Conservation (phyloP, 2,797 vertebrate genomes). For the Capromys pilorides region DNA sequence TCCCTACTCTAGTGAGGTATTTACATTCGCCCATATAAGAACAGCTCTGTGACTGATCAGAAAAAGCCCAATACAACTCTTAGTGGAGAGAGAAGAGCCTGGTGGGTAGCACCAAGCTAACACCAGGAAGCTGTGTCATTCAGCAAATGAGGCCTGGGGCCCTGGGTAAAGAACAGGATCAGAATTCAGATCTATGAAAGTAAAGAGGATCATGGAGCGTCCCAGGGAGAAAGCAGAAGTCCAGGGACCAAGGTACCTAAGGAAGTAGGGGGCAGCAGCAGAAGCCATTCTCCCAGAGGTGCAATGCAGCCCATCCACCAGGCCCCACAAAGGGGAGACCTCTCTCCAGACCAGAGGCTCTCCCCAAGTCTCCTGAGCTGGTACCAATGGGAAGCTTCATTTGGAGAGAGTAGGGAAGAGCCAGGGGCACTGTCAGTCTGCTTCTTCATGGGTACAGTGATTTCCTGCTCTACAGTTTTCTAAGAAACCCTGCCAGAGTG, state of each 20-base stretch:
- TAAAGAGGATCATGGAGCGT: not conserved
- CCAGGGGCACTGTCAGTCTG: not conserved
- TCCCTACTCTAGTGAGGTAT: not conserved
- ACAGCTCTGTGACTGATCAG: not conserved
- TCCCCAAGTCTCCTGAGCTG: not conserved
- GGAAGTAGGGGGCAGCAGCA: not conserved
- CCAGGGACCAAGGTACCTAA: not conserved
- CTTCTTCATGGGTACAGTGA: not conserved
- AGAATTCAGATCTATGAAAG: not conserved
- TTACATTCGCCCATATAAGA: not conserved
- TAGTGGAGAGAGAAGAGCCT: not conserved
- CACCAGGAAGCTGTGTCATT: not conserved
- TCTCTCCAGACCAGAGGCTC: not conserved
- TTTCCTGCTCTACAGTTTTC: slow-evolving; percentile 49
- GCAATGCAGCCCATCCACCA: not conserved
- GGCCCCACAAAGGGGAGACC: not conserved
- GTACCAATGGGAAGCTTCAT: not conserved
- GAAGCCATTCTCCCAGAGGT: not conserved
- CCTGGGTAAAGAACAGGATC: not conserved
- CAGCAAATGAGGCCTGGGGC: not conserved
- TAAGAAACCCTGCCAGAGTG: slow-evolving; percentile 53
- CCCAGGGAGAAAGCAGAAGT: not conserved
- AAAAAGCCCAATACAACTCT: not conserved
- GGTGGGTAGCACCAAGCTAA: not conserved
- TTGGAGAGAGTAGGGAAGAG: not conserved